Evolutionary conservation across 2,888 invertebrate species (phyloP), one percentile per base, ranked within the genome.

Genomic region (Lithophane socia): DNA sequence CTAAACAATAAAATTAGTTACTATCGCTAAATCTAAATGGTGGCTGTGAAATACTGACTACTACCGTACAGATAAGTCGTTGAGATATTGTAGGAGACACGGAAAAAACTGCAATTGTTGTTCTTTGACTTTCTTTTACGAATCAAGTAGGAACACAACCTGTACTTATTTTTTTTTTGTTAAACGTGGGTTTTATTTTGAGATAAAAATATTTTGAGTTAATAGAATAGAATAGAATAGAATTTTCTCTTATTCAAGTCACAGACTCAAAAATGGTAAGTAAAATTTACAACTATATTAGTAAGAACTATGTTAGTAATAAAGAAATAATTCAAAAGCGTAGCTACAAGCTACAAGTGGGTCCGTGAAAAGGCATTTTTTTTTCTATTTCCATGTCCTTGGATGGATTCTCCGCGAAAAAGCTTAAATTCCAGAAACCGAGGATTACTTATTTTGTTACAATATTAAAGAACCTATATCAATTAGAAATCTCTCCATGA

Each of bases 1-100:
- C 94, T 94, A 92, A 91, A 88, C 94, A 93, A 96, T 96, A 96
- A 96, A 96, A 94, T 93, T 92, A 91, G 92, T 89, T 84, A 90
- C 86, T 94, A 95, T 95, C 95, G 89, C 84, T 84, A 87, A 90
- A 96, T 95, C 96, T 95, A 91, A 95, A 95, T 93, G 92, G 92
- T 83, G 79, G 87, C 87, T 78, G 92, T 92, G 89, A 93, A 92
- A 90, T 93, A 92, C 88, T 88, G 90, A 7, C 80, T 78, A 88
- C 90, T 91, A 90, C 89, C 85, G 92, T 82, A 82, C 77, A 68
- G 94, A 94, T 93, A 69, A 63, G 90, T 88, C 91, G 90, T 92
- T 90, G 87, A 94, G 94, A 94, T 95, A 90, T 81, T 83, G 73
- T 87, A 69, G 81, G 85, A 69, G 73, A 82, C 70, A 69, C 8